Base-by-base conservation (phyloP, 2,888 invertebrate species). In the Pocota personata region DNA sequence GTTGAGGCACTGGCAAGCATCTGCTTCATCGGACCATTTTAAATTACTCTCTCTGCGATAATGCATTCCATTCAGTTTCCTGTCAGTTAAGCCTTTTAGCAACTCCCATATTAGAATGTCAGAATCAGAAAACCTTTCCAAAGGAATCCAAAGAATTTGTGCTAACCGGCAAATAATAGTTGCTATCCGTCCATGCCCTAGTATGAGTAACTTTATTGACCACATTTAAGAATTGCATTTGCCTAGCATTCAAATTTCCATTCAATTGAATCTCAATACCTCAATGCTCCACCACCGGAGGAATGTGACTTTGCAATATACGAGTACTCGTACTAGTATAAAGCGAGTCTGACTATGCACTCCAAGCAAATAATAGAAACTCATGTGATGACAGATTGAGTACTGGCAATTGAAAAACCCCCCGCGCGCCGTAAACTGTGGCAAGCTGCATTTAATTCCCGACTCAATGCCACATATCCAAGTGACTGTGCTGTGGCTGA, bases 391-490 rank as follows among this genome's bases (percentile, higher is more conserved):
- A 84, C 67, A 84, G 79, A 73, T 84, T 84, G 73, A 84, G 52
- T 69, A 37, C 46, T 46, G 24, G 57, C 82, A 66, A 60, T 58
- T 66, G 67, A 67, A 69, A 69, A 50, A 40, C 43, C 24, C 12
- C n/a, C n/a, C n/a, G n/a, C n/a, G n/a, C n/a, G n/a, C 16, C 27
- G 40, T 32, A 64, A 72, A 48, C 35, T 50, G 58, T 72, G 46
- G 72, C 72, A 79, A 79, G 78, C 72, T 72, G 78, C 62, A 79
- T 79, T 79, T 57, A n/a, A n/a, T n/a, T n/a, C n/a, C n/a, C n/a
- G 55, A 73, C 62, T 62, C 79, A 79, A 84, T 73, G 79, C 73
- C 73, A 62, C 52, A 66, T 64, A 72, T 77, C 66, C 78, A 66
- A 78, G 37, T 76, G 64, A 77, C 77, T 71, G 24, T 40, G 16